Evolutionary conservation across 2,113 vertebrate genomes (phyloP).

Genomic region (Rissa tridactyla): DNA sequence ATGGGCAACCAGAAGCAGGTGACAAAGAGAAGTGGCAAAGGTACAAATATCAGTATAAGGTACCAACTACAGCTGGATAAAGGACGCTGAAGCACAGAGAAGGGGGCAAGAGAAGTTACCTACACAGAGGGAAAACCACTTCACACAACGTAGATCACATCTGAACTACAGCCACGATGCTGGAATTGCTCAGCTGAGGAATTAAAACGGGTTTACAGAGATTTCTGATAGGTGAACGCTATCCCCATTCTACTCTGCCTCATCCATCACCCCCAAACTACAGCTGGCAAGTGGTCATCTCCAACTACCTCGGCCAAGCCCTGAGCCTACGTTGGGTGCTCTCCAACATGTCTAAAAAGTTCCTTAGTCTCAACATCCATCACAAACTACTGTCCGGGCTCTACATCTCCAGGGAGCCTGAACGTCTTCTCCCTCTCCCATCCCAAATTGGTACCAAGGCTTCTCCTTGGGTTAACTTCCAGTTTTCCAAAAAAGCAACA

Average conservation of each 20-base stretch:
- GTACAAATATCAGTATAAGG: neutral
- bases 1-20: neutral
- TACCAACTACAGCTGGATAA: too few relatives aligned
- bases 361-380: neutral
- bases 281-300: neutral
- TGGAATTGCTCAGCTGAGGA: neutral
- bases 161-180: rapidly evolving
- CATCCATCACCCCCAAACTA: neutral
- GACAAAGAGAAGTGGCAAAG: neutral
- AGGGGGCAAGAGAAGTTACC: neutral
- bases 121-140: rapidly evolving
- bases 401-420: neutral
- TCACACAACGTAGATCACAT: neutral
- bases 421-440: neutral
- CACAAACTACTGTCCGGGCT: neutral
- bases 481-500: neutral
- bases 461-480: neutral
- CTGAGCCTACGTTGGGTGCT: neutral
- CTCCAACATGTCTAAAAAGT: rapidly evolving
- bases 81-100: neutral
- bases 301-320: neutral
- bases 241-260: neutral
- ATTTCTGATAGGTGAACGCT: neutral
- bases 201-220: neutral
- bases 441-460: neutral